phyloP scores from a whole-genome alignment of 2,113 vertebrate species.

The Nannobrachium achirus region DNA sequence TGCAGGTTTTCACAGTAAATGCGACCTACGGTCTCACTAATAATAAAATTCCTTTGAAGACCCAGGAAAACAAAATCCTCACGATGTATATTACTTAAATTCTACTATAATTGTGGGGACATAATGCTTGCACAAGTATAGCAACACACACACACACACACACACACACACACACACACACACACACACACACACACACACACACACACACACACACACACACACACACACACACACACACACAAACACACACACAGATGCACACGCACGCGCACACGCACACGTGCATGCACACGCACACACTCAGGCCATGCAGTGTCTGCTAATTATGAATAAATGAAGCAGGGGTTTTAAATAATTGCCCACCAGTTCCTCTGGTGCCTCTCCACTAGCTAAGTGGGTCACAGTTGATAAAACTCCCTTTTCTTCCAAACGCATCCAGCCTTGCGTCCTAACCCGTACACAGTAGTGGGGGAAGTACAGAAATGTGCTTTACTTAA shows the following conservation, averaged over 20 bases:
- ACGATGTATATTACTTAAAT: too few relatives aligned
- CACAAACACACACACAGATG: slow-evolving; percentile 11
- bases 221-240: slow-evolving; percentile 6
- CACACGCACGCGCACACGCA: not conserved
- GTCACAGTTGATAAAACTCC: slow-evolving; percentile 72
- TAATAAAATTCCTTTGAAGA: too few relatives aligned
- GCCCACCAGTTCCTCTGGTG: slow-evolving; percentile 68
- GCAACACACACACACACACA: not conserved
- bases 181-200: not conserved
- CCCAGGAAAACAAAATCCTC: too few relatives aligned
- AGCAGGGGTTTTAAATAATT: slow-evolving; percentile 75
- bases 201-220: not conserved
- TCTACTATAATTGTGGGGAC: too few relatives aligned
- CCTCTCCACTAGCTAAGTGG: slow-evolving; percentile 76
- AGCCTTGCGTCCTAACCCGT: slow-evolving; percentile 17
- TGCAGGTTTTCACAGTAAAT: too few relatives aligned
- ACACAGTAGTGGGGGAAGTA: too few relatives aligned
- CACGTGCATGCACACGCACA: slow-evolving; percentile 3
- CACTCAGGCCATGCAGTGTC: slow-evolving; percentile 34
- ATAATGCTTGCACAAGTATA: too few relatives aligned
- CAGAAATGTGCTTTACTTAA: too few relatives aligned
- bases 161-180: not conserved
- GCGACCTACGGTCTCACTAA: too few relatives aligned
- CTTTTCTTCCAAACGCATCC: slow-evolving; percentile 58
- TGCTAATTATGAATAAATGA: slow-evolving; percentile 81